Conservation (phyloP, 2,888 invertebrate genomes). For the Laothoe populi region DNA sequence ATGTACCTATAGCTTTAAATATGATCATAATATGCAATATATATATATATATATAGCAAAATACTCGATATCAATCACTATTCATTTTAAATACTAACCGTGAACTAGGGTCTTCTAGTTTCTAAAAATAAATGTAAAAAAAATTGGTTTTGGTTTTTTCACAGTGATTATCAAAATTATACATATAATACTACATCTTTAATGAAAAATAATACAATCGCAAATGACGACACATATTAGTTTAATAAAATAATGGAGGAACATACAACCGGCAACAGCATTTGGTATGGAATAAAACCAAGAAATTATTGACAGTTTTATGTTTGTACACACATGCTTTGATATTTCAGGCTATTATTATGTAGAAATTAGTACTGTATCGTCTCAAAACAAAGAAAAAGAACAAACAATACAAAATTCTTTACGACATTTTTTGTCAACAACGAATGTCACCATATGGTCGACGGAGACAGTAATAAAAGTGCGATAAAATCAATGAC, state of each 20-base stretch:
- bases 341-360: not conserved
- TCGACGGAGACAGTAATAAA: slow-evolving; percentile 54
- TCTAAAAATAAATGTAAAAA: too few relatives aligned
- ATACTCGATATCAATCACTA: too few relatives aligned
- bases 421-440: slow-evolving; percentile 38
- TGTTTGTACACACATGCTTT: not conserved
- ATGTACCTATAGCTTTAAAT: not conserved
- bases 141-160: too few relatives aligned
- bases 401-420: slow-evolving; percentile 43
- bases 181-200: too few relatives aligned
- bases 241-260: not conserved
- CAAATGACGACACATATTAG: not conserved
- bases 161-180: too few relatives aligned
- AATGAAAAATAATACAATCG: too few relatives aligned
- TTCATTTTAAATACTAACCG: too few relatives aligned
- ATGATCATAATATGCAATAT: not conserved
- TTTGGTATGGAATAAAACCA: not conserved
- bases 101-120: too few relatives aligned
- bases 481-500: slow-evolving; percentile 63
- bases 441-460: slow-evolving; percentile 68
- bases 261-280: not conserved
- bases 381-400: slow-evolving; percentile 24
- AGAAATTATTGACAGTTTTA: not conserved
- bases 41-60: too few relatives aligned
- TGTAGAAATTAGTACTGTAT: not conserved